Evolutionary conservation across 2,113 vertebrate species (phyloP).

Genomic region (Nanger granti): DNA sequence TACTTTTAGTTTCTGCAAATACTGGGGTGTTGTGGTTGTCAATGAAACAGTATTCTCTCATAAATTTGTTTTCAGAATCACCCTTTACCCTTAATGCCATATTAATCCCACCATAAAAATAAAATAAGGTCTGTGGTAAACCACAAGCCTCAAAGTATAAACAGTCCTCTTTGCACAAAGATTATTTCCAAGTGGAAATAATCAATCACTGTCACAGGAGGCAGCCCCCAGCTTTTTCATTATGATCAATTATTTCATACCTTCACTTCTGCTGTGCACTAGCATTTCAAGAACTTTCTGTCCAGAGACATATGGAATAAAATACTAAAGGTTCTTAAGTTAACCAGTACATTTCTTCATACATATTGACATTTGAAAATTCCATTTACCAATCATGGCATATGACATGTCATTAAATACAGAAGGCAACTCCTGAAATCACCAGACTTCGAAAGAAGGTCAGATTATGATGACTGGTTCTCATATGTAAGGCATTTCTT

Average conservation of each 20-base stretch:
- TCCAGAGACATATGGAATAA: background rate
- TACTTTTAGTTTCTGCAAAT: background rate
- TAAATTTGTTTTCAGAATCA: background rate
- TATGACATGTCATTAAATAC: constrained; percentile 11
- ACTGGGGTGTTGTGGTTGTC: background rate
- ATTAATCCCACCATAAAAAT: background rate
- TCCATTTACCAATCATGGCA: background rate
- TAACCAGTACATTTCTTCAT: background rate
- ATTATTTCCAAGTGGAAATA: background rate
- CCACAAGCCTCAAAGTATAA: background rate
- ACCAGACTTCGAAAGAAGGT: background rate
- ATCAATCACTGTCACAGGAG: background rate
- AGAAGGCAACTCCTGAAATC: background rate
- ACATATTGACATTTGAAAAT: background rate
- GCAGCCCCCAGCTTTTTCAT: background rate
- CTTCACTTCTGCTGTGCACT: background rate
- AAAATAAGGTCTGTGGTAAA: background rate
- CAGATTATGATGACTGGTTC: background rate
- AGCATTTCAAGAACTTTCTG: background rate
- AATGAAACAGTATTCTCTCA: background rate
- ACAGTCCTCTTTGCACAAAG: background rate
- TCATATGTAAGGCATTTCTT: background rate
- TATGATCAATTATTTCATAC: background rate
- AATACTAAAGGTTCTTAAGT: background rate
- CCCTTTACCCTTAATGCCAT: background rate